Percentiles rank a stretch among this genome's conserved stretches.
Conservation (phyloP, 2,113 vertebrate genomes). For the Corynorhinus townsendii region DNA sequence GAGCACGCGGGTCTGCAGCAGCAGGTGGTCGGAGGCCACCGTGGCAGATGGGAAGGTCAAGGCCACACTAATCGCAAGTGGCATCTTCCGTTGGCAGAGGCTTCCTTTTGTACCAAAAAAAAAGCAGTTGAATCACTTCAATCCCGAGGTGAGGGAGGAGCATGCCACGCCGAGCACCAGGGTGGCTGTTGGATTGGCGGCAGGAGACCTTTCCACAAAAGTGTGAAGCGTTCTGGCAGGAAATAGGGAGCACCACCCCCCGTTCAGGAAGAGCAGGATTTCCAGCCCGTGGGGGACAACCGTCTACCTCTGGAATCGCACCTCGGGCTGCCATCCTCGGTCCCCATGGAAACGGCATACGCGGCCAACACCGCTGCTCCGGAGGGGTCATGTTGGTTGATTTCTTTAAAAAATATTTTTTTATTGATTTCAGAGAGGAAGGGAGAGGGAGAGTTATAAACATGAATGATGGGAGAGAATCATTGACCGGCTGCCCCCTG, state of each 20-base stretch:
- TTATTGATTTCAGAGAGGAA: too few species aligned
- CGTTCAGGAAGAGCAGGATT: slow-evolving; percentile 90
- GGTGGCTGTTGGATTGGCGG: slow-evolving; percentile 91
- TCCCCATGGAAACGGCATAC: slow-evolving; percentile 80
- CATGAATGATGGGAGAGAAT: too few species aligned
- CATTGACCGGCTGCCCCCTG: too few species aligned
- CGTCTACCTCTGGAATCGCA: slow-evolving; percentile 74
- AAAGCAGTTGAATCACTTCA: slow-evolving; percentile 88
- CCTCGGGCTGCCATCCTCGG: slow-evolving; percentile 82
- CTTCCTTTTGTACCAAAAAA: slow-evolving; percentile 96
- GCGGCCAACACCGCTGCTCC: background rate
- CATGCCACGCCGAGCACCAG: slow-evolving; percentile 88
- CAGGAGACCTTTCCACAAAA: slow-evolving; percentile 92
- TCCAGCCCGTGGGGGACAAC: slow-evolving; percentile 90
- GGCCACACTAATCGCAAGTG: slow-evolving; percentile 83
- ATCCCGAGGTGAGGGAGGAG: slow-evolving; percentile 89
- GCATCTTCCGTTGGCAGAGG: slow-evolving; percentile 88
- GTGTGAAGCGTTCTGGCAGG: slow-evolving; percentile 89
- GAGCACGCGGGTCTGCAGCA: slow-evolving; percentile 94
- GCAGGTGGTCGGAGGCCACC: slow-evolving; percentile 88
- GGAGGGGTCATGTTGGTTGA: background rate
- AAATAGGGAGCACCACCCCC: slow-evolving; percentile 92
- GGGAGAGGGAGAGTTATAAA: too few species aligned
- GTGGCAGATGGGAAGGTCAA: slow-evolving; percentile 85
- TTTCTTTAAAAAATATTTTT: too few species aligned